phyloP scores from a whole-genome alignment of 2,888 invertebrate species.

The Cerastis leucographa region DNA sequence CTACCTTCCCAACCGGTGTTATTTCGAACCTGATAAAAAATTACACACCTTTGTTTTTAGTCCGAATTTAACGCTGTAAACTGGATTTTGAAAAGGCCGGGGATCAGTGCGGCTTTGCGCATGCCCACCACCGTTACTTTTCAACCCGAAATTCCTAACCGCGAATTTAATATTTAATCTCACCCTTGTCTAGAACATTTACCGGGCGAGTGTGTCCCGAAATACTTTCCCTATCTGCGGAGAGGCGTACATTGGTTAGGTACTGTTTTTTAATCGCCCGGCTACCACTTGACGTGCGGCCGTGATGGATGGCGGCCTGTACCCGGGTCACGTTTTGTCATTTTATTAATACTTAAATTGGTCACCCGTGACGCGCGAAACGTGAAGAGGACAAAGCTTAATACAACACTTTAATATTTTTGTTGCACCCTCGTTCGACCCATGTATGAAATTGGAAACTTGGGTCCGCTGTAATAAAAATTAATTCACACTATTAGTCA shows the following conservation, averaged over 20 bases:
- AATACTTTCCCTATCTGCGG: conserved; percentile 82
- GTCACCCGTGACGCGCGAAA: conserved; percentile 87
- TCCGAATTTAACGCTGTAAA: conserved; percentile 82
- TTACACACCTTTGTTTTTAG: conserved; percentile 83
- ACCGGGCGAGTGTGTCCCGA: conserved; percentile 83
- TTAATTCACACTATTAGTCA: conserved; percentile 61
- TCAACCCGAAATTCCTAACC: conserved; percentile 89
- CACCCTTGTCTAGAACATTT: conserved; percentile 90
- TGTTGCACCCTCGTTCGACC: conserved; percentile 63
- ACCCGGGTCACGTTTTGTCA: conserved; percentile 89
- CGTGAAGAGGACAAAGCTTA: conserved; percentile 76
- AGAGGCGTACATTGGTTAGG: conserved; percentile 81
- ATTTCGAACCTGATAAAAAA: conserved; percentile 81
- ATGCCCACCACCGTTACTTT: conserved; percentile 84
- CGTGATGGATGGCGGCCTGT: conserved; percentile 87
- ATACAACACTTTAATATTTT: conserved; percentile 73
- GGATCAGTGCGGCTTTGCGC: conserved; percentile 80
- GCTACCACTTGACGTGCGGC: conserved; percentile 86
- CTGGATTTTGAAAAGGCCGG: conserved; percentile 81
- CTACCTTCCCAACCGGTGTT: conserved; percentile 69
- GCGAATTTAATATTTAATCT: conserved; percentile 90
- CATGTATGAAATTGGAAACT: conserved; percentile 63
- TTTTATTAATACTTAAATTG: conserved; percentile 91
- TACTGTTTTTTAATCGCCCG: conserved; percentile 88
- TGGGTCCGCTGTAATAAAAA: conserved; percentile 58